Conservation (phyloP, 2,888 invertebrate species). For the Linnaemya tessellans region DNA sequence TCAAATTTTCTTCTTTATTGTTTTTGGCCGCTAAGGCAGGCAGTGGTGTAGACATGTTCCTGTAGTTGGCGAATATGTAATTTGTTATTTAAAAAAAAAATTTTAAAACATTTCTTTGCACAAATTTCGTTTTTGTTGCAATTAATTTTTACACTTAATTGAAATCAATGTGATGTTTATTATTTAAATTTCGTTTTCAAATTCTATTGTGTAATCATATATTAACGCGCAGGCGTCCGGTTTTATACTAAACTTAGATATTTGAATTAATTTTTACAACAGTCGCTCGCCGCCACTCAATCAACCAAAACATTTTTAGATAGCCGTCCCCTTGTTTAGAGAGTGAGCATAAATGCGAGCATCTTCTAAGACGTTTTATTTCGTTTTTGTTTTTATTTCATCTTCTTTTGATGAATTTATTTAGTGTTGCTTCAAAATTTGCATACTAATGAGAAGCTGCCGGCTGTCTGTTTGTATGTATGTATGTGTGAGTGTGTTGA, state of each 20-base stretch:
- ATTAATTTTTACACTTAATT: constrained; percentile 21
- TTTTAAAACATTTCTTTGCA: constrained; percentile 22
- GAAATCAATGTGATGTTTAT: not conserved
- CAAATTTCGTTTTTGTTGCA: not conserved
- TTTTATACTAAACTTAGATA: constrained; percentile 67
- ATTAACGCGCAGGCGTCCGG: constrained; percentile 68
- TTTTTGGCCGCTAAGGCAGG: not conserved
- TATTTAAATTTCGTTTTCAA: constrained; percentile 8
- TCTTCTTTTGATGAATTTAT: constrained; percentile 30
- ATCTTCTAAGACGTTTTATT: constrained; percentile 34
- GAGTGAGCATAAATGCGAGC: not conserved
- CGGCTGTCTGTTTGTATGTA: not conserved
- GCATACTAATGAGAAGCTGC: not conserved
- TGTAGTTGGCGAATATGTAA: constrained; percentile 1
- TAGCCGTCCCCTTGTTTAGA: constrained; percentile 20
- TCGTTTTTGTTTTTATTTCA: constrained; percentile 25
- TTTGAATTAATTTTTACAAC: constrained; percentile 61
- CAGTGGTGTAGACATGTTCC: constrained; percentile 44
- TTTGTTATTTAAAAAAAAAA: too few species aligned
- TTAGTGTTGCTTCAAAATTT: not conserved
- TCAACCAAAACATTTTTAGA: constrained; percentile 25
- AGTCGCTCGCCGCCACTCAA: not conserved
- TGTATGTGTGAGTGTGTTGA: not conserved
- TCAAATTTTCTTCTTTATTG: constrained; percentile 74
- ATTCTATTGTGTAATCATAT: constrained; percentile 23